phyloP scores from a whole-genome alignment of 2,888 invertebrate genomes.

The Frankliniella fusca region DNA sequence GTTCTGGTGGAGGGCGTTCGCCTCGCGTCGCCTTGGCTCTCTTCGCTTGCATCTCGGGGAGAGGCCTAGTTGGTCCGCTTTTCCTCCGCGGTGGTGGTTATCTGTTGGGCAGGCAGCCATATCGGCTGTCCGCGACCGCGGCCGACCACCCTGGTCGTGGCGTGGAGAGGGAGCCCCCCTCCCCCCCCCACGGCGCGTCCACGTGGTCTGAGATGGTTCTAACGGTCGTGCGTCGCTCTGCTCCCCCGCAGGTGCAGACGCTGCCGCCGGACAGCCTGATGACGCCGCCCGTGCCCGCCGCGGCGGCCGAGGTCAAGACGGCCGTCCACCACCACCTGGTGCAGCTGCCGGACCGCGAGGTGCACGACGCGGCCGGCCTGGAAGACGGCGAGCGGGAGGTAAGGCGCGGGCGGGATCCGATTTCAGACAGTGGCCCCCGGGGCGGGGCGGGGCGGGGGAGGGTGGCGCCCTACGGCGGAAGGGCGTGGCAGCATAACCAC shows the following conservation, averaged over 20 bases:
- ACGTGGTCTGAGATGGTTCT: no score
- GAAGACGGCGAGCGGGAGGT: background rate
- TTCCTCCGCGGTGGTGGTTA: background rate
- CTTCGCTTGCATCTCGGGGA: no score
- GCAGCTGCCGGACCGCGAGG: background rate
- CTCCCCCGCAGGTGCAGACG: background rate
- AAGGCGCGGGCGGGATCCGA: background rate
- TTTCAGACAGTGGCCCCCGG: background rate
- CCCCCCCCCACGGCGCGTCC: no score
- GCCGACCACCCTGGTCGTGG: no score
- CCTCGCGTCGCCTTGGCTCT: no score
- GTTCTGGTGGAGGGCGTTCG: background rate
- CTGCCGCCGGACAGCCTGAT: background rate
- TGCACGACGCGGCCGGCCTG: background rate
- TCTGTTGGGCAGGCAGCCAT: slow-evolving; percentile 12
- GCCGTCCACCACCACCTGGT: background rate
- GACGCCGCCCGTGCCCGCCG: background rate
- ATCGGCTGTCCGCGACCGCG: no score
- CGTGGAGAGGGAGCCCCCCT: no score
- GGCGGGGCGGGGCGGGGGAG: background rate
- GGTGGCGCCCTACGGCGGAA: background rate
- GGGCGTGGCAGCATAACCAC: background rate
- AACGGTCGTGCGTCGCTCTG: background rate
- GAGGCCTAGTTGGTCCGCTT: background rate
- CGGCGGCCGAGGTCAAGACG: background rate